phyloP scores from a whole-genome alignment of 2,888 invertebrate genomes.

The Pandemis cinnamomeana region DNA sequence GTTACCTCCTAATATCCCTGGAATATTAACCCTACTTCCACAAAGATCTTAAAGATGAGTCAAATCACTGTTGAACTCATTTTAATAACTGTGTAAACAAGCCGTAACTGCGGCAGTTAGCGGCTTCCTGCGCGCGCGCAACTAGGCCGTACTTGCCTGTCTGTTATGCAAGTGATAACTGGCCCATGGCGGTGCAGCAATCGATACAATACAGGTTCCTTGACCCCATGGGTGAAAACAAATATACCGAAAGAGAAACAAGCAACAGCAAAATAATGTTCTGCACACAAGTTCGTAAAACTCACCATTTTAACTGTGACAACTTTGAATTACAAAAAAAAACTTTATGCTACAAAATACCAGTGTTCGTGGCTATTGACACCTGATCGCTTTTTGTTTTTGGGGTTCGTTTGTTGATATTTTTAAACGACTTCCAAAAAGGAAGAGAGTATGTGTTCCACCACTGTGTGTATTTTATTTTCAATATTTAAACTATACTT shows the following conservation, averaged over 20 bases:
- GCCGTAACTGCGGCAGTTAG: conserved; percentile 69
- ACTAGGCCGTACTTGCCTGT: conserved; percentile 67
- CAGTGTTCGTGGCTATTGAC: too few species aligned
- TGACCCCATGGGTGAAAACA: conserved; percentile 21
- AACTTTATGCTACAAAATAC: too few species aligned
- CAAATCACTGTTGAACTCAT: conserved; percentile 66
- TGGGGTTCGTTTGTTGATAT: too few species aligned
- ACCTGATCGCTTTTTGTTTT: too few species aligned
- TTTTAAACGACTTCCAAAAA: too few species aligned
- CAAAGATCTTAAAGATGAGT: conserved; percentile 50
- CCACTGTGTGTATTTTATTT: too few species aligned
- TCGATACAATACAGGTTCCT: conserved; percentile 27
- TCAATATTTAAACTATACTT: too few species aligned
- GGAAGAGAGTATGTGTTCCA: too few species aligned
- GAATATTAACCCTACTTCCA: not conserved
- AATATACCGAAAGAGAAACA: conserved; percentile 25
- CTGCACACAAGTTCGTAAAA: too few species aligned
- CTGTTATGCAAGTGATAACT: conserved; percentile 70
- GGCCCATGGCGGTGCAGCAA: conserved; percentile 45
- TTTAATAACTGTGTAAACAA: conserved; percentile 76
- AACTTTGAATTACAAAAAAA: too few species aligned
- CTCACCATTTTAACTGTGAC: too few species aligned
- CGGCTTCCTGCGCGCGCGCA: conserved; percentile 72
- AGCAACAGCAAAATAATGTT: not conserved
- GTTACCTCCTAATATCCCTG: not conserved